Evolutionary conservation across 2,888 invertebrate genomes (phyloP), one percentile per base, ranked within the genome.

Genomic region (Lepetodrilus schrolli): DNA sequence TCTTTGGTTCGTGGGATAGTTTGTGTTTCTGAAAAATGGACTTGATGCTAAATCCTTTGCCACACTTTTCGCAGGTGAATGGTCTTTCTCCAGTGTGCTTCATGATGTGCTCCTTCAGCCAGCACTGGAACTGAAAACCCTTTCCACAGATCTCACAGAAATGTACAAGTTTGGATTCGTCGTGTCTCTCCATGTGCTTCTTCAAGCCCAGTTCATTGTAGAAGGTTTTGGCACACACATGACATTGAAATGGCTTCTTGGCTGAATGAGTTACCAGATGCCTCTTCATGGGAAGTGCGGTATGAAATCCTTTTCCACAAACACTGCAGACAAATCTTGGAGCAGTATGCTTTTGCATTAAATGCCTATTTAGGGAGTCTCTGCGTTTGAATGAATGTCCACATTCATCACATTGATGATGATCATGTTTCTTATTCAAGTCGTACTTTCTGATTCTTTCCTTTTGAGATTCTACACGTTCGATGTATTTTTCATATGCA

Each of bases 21-120:
- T n/a, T 58, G 17, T 58, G 58, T 58, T 58, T 23, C n/a, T 58
- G 26, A 8, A 58, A 30, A 23, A 58, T 17, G 17, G 17, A 30
- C 7, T 58, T 58, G 26, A 34, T 26, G 26, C 26, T 30, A 34
- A 30, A 58, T 30, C 30, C 58, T 58, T 58, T 58, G 13, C 30
- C 34, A 58, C 58, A 58, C 26, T 2, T 10, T 17, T 58, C 58
- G 34, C 58, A 58, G 7, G 13, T 10, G n/a, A 58, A 58, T 13
- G 58, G 58, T 58, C 30, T 58, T 34, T 58, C 58, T 10, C 58
- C 58, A 13, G 58, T 58, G 58, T 58, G 58, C n/a, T 30, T 58
- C 30, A 23, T 58, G 30, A 58, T 58, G 30, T 58, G 58, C 7
- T 58, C 58, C 5, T 34, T 8, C 30, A 58, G 58, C 4, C 34